These are phyloP conservation scores for Todiramphus chloris DNA, from an alignment of 2,113 vertebrate genomes.

Conservation along the genomic window DNA sequence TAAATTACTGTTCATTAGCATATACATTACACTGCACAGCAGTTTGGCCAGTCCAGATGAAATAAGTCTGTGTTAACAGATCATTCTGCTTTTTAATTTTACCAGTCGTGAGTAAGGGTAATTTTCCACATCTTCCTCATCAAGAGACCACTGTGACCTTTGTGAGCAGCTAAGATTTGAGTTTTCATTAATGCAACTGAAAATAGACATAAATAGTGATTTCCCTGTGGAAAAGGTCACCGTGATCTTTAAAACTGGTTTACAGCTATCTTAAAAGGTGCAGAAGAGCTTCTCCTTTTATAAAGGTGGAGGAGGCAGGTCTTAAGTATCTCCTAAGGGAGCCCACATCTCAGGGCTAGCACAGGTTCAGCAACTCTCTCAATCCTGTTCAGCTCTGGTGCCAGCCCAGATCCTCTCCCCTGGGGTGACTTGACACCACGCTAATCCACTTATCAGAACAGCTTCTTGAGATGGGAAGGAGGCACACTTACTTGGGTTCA, in stretches of 20 bases:
- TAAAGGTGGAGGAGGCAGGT: not conserved
- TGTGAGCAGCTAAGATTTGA: not conserved
- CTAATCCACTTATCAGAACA: not conserved
- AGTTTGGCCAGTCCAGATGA: not conserved
- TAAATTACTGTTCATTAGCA: not conserved
- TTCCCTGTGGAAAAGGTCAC: not conserved
- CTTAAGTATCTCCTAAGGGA: not conserved
- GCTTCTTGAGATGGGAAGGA: not conserved
- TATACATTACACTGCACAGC: not conserved
- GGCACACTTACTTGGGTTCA: not conserved
- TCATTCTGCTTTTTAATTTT: not conserved
- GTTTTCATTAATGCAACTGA: not conserved
- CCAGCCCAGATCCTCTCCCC: not conserved
- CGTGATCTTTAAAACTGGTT: not conserved
- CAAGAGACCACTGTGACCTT: not conserved
- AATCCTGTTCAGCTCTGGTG: not conserved
- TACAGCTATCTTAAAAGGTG: not conserved
- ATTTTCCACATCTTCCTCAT: slow-evolving; percentile 9
- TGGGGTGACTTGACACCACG: not conserved
- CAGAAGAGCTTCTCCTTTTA: not conserved
- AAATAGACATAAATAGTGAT: not conserved
- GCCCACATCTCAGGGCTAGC: not conserved
- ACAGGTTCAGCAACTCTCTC: not conserved
- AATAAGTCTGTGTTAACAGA: not conserved
- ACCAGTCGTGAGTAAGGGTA: not conserved